These are phyloP conservation scores for Temnothorax curvispinosus DNA, from an alignment of 1,140 invertebrate species.

Conservation along the genomic window DNA sequence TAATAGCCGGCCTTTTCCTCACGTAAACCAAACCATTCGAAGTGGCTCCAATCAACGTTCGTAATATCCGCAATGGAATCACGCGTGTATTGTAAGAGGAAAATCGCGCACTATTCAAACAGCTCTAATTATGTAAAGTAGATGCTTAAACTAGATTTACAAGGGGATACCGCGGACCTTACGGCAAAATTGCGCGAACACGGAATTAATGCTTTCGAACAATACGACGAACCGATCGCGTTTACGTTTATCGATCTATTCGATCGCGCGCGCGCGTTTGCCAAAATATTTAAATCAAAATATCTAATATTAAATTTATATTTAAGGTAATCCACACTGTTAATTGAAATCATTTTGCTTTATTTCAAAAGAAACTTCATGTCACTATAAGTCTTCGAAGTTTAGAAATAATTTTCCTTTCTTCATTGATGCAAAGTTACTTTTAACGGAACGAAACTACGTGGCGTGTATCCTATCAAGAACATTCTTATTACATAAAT, in stretches of 20 bases:
- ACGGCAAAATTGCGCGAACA: conserved; percentile 63
- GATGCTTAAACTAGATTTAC: conserved; percentile 72
- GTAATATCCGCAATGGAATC: conserved; percentile 36
- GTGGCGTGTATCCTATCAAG: neutral
- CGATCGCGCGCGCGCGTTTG: neutral
- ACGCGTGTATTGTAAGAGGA: conserved; percentile 57
- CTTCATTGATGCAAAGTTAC: neutral
- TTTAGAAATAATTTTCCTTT: neutral
- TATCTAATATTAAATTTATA: neutral
- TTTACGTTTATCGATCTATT: neutral
- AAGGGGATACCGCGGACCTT: conserved; percentile 67
- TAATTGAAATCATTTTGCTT: no score
- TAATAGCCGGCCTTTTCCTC: conserved; percentile 43
- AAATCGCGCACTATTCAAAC: conserved; percentile 67
- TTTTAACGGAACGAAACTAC: neutral
- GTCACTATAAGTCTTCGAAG: neutral
- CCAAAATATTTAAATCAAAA: neutral
- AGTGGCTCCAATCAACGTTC: conserved; percentile 40
- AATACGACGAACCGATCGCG: conserved; percentile 18
- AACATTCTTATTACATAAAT: neutral
- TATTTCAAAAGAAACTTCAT: neutral
- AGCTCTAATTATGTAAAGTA: conserved; percentile 76
- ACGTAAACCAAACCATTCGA: conserved; percentile 46
- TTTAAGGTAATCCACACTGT: neutral
- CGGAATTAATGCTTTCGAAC: conserved; percentile 40